phyloP scores from a whole-genome alignment of 2,797 vertebrate species.

The Lateolabrax maculatus region DNA sequence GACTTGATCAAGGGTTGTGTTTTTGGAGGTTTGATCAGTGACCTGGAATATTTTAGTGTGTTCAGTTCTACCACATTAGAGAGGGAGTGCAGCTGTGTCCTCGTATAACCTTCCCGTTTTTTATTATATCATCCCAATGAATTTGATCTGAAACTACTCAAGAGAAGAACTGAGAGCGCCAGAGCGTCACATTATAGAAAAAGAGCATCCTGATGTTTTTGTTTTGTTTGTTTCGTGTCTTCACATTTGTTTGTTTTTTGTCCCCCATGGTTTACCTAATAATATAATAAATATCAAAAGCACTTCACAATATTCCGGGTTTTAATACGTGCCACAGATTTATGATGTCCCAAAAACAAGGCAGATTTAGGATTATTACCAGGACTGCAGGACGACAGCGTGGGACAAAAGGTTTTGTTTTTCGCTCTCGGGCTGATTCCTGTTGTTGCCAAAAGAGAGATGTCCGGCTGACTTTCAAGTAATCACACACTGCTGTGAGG shows the following conservation, averaged over 20 bases:
- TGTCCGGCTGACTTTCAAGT: constrained; percentile 75
- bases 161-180: neutral
- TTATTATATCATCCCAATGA: constrained; percentile 32
- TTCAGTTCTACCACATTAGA: constrained; percentile 68
- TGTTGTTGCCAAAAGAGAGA: constrained; percentile 77
- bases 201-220: neutral
- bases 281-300: neutral
- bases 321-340: constrained; percentile 66
- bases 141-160: constrained; percentile 22
- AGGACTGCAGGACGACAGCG: constrained; percentile 85
- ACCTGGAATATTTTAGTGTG: constrained; percentile 81
- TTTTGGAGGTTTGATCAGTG: constrained; percentile 80
- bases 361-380: constrained; percentile 86
- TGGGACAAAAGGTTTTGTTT: constrained; percentile 83
- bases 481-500: constrained; percentile 74
- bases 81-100: constrained; percentile 82
- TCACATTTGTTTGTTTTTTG: neutral
- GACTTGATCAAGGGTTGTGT: constrained; percentile 67
- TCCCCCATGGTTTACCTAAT: neutral
- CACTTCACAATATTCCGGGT: neutral
- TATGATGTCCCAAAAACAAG: constrained; percentile 89
- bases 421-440: constrained; percentile 63
- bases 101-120: constrained; percentile 70
- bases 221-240: neutral
- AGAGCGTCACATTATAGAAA: neutral